A percentile compares a stretch with the other conserved stretches of the same genome.
phyloP scores from a whole-genome alignment of 2,797 vertebrate species.

The Spinus olivaceus region DNA sequence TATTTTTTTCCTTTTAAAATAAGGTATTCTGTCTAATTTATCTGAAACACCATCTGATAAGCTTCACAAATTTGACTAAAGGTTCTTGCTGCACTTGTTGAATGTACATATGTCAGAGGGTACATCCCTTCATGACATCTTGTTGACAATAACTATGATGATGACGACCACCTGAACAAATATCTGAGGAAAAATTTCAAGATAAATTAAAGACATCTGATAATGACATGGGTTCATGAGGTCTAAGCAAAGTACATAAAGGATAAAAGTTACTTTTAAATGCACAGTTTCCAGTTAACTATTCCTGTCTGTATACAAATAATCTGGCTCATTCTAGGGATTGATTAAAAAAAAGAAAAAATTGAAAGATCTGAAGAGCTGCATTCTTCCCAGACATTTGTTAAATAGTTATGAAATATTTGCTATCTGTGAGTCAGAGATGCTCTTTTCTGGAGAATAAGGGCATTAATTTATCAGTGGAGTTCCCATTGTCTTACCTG shows the following conservation, averaged over 20 bases:
- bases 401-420: neutral
- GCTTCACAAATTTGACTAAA: neutral
- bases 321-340: neutral
- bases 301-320: neutral
- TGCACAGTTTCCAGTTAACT: neutral
- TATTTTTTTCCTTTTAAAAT: neutral
- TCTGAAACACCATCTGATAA: neutral
- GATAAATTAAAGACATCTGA: neutral
- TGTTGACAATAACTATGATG: neutral
- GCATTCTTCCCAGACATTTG: neutral
- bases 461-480: neutral
- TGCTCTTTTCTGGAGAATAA: neutral
- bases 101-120: neutral
- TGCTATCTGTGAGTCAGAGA: neutral
- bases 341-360: neutral
- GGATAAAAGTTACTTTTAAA: neutral
- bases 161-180: neutral
- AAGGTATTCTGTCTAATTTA: neutral
- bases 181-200: neutral
- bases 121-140: neutral
- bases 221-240: neutral
- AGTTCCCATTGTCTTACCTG: neutral
- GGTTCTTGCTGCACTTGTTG: neutral
- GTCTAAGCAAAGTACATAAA: neutral
- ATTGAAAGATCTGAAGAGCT: neutral